These are phyloP conservation scores for honey bee (Apis mellifera) DNA, from an alignment of 1,140 invertebrate species.

Conservation along the genomic window DNA sequence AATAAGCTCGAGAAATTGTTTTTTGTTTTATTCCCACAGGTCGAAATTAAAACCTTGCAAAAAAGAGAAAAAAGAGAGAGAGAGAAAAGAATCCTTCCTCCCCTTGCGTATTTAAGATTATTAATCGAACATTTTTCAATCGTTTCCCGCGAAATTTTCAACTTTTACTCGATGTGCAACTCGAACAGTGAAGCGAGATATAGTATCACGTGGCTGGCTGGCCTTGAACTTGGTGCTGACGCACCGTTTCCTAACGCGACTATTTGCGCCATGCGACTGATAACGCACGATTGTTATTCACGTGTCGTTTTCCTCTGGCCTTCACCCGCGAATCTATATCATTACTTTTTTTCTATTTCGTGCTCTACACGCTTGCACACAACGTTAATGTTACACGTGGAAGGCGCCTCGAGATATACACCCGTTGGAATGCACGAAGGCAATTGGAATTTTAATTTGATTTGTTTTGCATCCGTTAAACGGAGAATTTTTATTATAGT, in stretches of 20 bases:
- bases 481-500: too few relatives aligned
- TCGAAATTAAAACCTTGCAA: too few relatives aligned
- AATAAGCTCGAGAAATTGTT: too few relatives aligned
- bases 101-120: too few relatives aligned
- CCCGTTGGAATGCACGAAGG: too few relatives aligned
- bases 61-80: background rate
- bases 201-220: constrained; percentile 64
- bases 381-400: background rate
- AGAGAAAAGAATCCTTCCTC: background rate
- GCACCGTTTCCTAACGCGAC: constrained; percentile 50
- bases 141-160: constrained; percentile 3
- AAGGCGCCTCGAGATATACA: background rate
- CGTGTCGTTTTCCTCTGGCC: constrained; percentile 45
- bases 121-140: rapidly evolving
- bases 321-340: constrained; percentile 26
- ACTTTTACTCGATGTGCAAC: constrained; percentile 2
- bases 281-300: constrained; percentile 57
- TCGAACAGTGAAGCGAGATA: constrained; percentile 26
- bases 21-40: background rate
- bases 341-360: background rate
- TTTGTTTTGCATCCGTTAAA: background rate
- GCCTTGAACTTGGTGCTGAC: constrained; percentile 74
- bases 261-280: constrained; percentile 63
- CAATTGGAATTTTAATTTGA: background rate
- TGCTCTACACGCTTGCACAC: background rate